Base-by-base conservation (phyloP, 2,888 invertebrate genomes). In the Nymphalis polychloros region DNA sequence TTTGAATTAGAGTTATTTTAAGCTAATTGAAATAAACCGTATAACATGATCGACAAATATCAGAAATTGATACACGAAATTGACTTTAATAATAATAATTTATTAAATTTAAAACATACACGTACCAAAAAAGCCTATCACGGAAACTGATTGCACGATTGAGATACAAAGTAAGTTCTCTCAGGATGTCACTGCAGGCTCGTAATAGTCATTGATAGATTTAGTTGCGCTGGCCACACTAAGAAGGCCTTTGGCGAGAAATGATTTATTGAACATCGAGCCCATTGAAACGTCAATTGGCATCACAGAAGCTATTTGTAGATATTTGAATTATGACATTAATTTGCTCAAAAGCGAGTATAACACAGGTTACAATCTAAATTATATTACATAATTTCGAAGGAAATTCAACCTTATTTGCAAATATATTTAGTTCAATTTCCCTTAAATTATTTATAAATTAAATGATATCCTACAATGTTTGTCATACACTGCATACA, bases 251-350 rank as follows among this genome's bases (percentile, higher is more conserved):
- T 64, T 64, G 69, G 66, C 50, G 67, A 67, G 52, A 64, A 66
- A 67, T 61, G 69, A 73, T 72, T 72, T 72, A 72, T 71, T 68
- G 64, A 63, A 64, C 60, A 57, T 50, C 69, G 64, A 67, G 69
- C 66, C 62, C 66, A 52, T 64, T 67, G 71, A 71, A 72, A 64
- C 47, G 66, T 70, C 70, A 70, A 63, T 68, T 70, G 68, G 60
- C 64, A 66, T 55, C 53, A 55, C 50, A 64, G 49, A 64, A 64
- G 59, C 41, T 48, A 59, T 59, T 49, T 27, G 57, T 53, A 64
- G 47, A 64, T 59, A 57, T 35, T 31, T 49, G 49, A 31, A 55
- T 55, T 55, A 59, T 60, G 31, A 48, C 20, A 52, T 60, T 66
- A 66, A 66, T 61, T 66, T 66, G 50, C 64, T 64, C 59, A 64